phyloP scores from a whole-genome alignment of 1,140 invertebrate species.

The Rhopalosiphum maidis region DNA sequence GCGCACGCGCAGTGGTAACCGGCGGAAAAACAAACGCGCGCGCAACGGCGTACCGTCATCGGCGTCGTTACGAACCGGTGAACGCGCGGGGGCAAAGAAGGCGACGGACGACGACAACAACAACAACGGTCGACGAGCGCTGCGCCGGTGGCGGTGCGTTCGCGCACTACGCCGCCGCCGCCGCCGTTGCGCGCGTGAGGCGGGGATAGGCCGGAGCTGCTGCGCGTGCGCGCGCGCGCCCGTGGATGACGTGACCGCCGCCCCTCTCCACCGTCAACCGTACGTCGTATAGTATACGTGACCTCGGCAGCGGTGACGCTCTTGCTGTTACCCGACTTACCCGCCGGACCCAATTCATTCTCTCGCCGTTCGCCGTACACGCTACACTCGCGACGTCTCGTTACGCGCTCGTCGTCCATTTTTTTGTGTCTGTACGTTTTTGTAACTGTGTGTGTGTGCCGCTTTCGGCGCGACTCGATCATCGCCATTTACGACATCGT shows the following conservation, averaged over 20 bases:
- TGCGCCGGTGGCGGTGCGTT: background rate
- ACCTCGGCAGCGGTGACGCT: conserved; percentile 50
- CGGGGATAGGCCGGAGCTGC: background rate
- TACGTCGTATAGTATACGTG: background rate
- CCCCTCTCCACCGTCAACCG: background rate
- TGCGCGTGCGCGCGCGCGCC: background rate
- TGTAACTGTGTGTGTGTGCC: background rate
- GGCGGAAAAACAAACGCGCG: background rate
- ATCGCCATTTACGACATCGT: background rate
- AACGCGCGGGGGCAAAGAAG: background rate
- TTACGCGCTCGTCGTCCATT: conserved; percentile 43
- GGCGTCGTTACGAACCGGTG: conserved; percentile 9
- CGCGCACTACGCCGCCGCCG: background rate
- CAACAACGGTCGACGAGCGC: conserved; percentile 29
- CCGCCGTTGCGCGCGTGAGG: background rate
- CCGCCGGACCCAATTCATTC: conserved; percentile 34
- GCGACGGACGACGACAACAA: background rate
- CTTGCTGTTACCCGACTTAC: conserved; percentile 10
- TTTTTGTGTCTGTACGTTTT: conserved; percentile 10
- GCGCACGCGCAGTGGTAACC: background rate
- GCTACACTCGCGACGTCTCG: background rate
- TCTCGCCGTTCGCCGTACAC: conserved; percentile 10
- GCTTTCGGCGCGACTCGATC: background rate
- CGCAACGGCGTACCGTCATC: background rate
- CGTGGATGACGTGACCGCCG: conserved; percentile 44